These are phyloP conservation scores for Callorhinus ursinus DNA, from an alignment of 2,113 vertebrate species.

Conservation along the genomic window DNA sequence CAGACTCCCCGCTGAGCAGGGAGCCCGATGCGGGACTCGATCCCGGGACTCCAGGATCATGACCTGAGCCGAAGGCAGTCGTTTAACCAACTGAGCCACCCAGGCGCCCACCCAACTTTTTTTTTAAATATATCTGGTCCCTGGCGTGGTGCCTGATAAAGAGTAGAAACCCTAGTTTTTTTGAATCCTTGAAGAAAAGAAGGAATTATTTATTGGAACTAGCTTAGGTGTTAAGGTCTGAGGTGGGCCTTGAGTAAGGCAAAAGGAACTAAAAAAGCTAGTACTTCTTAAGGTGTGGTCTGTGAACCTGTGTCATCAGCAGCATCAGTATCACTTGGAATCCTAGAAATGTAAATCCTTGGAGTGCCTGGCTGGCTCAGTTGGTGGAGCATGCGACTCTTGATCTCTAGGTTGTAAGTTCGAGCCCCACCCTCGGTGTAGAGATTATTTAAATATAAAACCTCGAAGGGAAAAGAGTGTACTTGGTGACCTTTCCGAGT, in stretches of 20 bases:
- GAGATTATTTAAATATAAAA: background rate
- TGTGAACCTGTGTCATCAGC: background rate
- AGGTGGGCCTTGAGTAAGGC: background rate
- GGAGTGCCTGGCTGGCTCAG: background rate
- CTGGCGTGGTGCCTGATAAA: background rate
- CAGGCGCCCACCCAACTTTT: background rate
- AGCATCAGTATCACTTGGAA: background rate
- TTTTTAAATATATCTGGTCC: background rate
- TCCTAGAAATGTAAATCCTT: background rate
- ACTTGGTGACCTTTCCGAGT: too few species aligned
- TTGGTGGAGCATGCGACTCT: background rate
- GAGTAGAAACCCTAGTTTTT: background rate
- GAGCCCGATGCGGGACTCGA: too few species aligned
- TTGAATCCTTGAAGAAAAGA: constrained; percentile 4
- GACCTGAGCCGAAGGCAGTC: too few species aligned
- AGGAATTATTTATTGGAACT: background rate
- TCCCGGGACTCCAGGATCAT: too few species aligned
- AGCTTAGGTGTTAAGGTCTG: background rate
- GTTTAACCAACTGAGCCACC: too few species aligned
- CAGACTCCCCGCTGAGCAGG: too few species aligned
- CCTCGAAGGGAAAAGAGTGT: background rate
- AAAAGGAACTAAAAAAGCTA: background rate
- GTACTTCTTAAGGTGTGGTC: background rate
- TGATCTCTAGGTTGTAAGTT: background rate
- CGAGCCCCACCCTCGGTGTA: background rate